These are phyloP conservation scores for Lichenostomus cassidix DNA, from an alignment of 2,113 vertebrate species.

Conservation along the genomic window DNA sequence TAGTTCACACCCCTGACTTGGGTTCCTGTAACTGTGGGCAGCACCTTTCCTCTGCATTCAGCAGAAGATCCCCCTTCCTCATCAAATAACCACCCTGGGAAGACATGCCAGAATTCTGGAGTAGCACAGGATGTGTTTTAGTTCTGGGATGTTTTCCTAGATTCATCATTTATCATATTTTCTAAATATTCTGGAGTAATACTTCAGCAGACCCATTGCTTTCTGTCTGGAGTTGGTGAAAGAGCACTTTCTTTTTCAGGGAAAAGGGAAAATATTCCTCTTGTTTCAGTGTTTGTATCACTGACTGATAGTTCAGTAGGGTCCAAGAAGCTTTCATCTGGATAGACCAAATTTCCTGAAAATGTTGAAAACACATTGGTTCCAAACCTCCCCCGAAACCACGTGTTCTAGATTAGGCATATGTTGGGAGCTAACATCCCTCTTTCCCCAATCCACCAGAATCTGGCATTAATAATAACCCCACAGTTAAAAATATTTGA, in stretches of 20 bases:
- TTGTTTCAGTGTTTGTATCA: background rate
- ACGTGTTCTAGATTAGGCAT: slow-evolving; percentile 61
- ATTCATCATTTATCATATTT: background rate
- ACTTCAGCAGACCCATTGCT: background rate
- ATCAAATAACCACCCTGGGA: background rate
- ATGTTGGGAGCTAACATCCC: slow-evolving; percentile 51
- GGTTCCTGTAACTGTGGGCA: background rate
- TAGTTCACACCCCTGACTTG: background rate
- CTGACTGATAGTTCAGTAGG: slow-evolving; percentile 9
- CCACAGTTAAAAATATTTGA: background rate
- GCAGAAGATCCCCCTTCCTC: background rate
- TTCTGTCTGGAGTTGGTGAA: background rate
- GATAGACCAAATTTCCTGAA: slow-evolving; percentile 68
- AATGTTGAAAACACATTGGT: slow-evolving; percentile 61
- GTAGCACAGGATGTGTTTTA: background rate
- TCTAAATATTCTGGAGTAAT: background rate
- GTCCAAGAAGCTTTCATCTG: slow-evolving; percentile 67
- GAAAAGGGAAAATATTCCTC: background rate
- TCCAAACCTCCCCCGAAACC: slow-evolving; percentile 39
- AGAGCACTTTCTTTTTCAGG: background rate
- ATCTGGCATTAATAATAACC: slow-evolving; percentile 59
- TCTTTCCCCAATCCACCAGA: background rate
- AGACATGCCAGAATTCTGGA: background rate
- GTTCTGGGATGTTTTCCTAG: background rate
- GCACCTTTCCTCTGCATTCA: background rate